Evolutionary conservation across 2,888 invertebrate species (phyloP), one percentile per base, ranked within the genome.

Genomic region (Norana najaformis): DNA sequence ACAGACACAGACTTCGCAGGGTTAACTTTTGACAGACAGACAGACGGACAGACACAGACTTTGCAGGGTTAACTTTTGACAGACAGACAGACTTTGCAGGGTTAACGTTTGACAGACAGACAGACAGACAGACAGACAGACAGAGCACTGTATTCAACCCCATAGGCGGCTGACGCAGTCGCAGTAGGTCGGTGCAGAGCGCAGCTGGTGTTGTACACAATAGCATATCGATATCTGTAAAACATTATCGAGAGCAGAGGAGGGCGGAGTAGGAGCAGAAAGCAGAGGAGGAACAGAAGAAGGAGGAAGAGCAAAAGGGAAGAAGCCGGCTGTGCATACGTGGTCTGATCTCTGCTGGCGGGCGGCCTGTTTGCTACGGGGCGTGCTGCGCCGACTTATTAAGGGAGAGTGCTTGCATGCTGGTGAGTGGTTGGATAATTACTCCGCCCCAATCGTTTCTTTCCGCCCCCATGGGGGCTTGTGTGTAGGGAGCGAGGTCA

Each of bases 191-290:
- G 16, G 47, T 47, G 69, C 69, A 69, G 3, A 69, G 69, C 69
- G 69, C 69, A 69, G 69, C 69, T 69, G 69, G 69, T 69, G 69
- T 69, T 69, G 69, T 69, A 69, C 69, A 69, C 69, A 69, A 69
- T 69, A n/a, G 69, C 69, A 69, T 69, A 69, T 69, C 69, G 69
- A 69, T 69, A 69, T 69, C 69, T 69, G 69, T 69, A 69, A 69
- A 69, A 69, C 69, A 69, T n/a, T 69, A 69, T 69, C 69, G 69
- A 69, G 69, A 69, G 69, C 69, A 69, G 69, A 69, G 30, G n/a
- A 69, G 53, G 53, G 11, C 8, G 69, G 18, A 18, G 14, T 16
- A 18, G 47, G 47, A 16, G 47, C 16, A 4, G 47, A 8, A 3
- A n/a, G 30, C 30, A n/a, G 30, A 69, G 69, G 11, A 69, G 69